Conservation (phyloP, 2,113 vertebrate species). For the Chrysochloris asiatica region DNA sequence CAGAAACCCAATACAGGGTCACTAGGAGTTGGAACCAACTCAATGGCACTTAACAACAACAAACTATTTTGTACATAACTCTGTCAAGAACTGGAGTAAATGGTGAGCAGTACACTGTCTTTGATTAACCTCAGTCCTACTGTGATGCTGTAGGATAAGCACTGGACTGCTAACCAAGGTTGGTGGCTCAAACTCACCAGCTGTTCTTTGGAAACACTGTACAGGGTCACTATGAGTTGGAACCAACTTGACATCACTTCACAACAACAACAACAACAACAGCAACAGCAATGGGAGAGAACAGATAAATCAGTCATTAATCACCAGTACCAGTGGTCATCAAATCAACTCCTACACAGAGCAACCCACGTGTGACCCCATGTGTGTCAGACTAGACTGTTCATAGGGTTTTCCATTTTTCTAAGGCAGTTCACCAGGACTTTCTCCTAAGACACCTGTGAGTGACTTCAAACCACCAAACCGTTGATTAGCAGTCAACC, state of each 20-base stretch:
- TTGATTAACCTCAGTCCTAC: neutral
- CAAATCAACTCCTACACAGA: neutral
- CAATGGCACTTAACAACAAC: too few species aligned
- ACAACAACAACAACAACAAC: too few species aligned
- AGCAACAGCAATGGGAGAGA: too few species aligned
- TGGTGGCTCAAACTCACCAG: too few species aligned
- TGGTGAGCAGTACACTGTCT: neutral
- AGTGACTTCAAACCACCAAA: neutral
- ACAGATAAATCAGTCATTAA: conserved; percentile 1
- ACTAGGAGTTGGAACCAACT: too few species aligned
- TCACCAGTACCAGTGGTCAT: neutral
- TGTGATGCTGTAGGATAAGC: too few species aligned
- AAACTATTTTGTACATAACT: neutral
- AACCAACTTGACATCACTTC: too few species aligned
- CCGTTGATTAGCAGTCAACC: neutral
- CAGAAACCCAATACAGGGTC: too few species aligned
- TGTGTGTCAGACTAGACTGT: neutral
- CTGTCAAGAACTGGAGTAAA: neutral
- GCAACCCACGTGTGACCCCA: neutral
- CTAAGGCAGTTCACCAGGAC: neutral
- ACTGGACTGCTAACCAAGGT: too few species aligned
- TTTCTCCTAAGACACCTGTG: neutral
- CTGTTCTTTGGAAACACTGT: too few species aligned
- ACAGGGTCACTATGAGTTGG: too few species aligned
- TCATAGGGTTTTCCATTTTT: neutral